Base-by-base conservation (phyloP, 2,113 vertebrate species). In the Chamaetylas fuelleborni region DNA sequence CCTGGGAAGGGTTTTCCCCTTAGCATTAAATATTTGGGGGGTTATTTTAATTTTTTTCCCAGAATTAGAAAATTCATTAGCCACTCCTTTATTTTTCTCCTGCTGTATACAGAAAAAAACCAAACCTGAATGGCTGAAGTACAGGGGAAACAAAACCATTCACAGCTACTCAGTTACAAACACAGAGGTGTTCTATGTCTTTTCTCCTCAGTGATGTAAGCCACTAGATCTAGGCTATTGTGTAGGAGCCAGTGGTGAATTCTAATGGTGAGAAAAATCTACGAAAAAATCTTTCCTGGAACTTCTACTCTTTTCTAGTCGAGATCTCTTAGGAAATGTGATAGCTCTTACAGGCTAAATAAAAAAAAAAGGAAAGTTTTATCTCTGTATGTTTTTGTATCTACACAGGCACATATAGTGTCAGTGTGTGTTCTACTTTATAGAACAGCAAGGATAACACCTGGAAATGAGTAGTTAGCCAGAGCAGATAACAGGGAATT, bases 401-500 rank as follows among this genome's bases (percentile, higher is more conserved):
- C 8, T 53, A 19, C 28, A 50, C 20, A n/a, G 0, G 1, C 9
- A 64, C 12, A 15, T 14, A 31, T 4, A 26, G 19, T 34, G 81
- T 69, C 36, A 61, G 50, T 8, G 5, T 65, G 43, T 43, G 6
- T 34, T 19, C 54, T 69, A 16, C 36, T 70, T 86, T 58, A 54
- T 54, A 51, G 54, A 62, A 24, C 43, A 93, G 81, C 72, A 83
- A 72, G 53, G 62, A 12, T 88, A 81, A 72, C 92, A 93, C 84
- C 73, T 96, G 84, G 61, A 93, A 92, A 79, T 0, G 12, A 60
- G 56, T 77, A 94, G 94, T 83, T 86, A 88, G 58, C 78, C 54
- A 90, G 86, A 95, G 60, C 71, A 92, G 94, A 79, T 96, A 93
- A 91, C n/a, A 76, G 53, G 71, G 93, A 86, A 91, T 95, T 96